Percentiles rank a stretch among this genome's conserved stretches.
Conservation (phyloP, 1,140 invertebrate species). For the Drosophila saltans region DNA sequence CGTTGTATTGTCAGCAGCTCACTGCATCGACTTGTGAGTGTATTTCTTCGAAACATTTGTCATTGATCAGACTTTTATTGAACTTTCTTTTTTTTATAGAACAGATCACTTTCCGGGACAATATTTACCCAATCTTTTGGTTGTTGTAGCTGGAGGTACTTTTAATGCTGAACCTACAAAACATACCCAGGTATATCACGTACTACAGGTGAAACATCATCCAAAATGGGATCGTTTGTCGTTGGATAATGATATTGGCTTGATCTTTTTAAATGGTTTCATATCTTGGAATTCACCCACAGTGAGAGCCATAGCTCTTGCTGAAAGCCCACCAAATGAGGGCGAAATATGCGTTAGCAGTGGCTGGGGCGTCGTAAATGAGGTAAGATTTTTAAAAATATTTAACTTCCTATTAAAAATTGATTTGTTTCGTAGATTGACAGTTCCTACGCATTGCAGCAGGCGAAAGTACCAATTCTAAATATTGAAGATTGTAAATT, state of each 20-base stretch:
- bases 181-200: not conserved
- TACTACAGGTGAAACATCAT: not conserved
- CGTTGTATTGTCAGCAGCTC: slow-evolving; percentile 87
- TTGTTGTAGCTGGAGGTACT: not conserved
- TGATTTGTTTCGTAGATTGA: not conserved
- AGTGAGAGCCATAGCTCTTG: not conserved
- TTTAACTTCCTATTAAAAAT: not conserved
- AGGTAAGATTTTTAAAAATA: not conserved
- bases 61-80: no score
- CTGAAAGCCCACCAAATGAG: not conserved
- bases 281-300: not conserved
- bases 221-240: not conserved
- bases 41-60: no score
- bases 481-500: not conserved
- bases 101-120: not conserved
- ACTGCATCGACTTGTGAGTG: slow-evolving; percentile 84
- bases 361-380: not conserved
- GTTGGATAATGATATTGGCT: not conserved
- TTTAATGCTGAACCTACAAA: not conserved
- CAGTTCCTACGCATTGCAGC: not conserved
- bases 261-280: not conserved
- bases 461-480: not conserved
- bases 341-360: slow-evolving; percentile 8
- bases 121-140: not conserved
- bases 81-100: no score